Percentiles rank a stretch among this genome's conserved stretches.
Conservation (phyloP, 2,113 vertebrate genomes). For the Balaeniceps rex region DNA sequence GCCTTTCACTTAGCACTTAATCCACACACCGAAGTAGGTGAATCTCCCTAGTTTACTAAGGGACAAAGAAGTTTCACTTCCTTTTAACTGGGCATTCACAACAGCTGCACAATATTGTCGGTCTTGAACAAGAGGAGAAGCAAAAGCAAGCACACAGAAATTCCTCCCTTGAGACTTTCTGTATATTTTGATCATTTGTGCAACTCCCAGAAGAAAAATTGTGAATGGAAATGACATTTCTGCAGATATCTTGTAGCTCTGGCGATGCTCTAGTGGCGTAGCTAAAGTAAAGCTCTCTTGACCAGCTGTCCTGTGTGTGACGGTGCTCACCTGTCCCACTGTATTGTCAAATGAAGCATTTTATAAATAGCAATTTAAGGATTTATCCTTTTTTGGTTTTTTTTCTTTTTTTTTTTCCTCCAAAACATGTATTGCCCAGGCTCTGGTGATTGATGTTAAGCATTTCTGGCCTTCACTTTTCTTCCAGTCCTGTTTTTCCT, state of each 20-base stretch:
- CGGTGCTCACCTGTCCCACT: neutral
- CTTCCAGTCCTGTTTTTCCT: neutral
- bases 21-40: accelerated
- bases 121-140: neutral
- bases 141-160: neutral
- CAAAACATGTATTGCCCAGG: neutral
- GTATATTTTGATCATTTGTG: neutral
- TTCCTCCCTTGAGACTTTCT: neutral
- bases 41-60: neutral
- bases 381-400: neutral
- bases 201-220: neutral
- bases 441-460: neutral
- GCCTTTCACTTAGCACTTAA: neutral
- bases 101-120: neutral
- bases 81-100: neutral
- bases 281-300: neutral
- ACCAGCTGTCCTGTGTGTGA: too few species aligned
- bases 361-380: neutral
- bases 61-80: neutral
- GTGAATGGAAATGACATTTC: neutral
- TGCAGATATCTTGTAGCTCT: neutral
- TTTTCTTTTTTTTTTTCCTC: neutral
- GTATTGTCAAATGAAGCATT: neutral
- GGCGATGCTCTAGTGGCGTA: accelerated
- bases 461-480: neutral